Evolutionary conservation across 2,888 invertebrate genomes (phyloP).

Genomic region (Eristalis arbustorum): DNA sequence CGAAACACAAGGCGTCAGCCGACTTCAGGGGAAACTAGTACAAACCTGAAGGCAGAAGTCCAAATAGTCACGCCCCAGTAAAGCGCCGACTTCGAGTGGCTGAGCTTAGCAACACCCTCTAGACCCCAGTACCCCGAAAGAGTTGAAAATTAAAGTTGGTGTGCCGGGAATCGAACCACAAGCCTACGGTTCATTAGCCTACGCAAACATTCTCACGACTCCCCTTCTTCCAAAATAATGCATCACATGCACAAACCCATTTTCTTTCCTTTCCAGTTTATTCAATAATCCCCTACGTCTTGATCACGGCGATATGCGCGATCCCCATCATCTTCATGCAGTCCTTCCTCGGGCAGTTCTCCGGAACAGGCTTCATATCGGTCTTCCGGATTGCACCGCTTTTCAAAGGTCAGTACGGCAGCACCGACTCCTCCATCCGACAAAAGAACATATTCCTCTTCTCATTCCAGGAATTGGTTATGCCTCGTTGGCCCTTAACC

Average conservation of each 20-base stretch:
- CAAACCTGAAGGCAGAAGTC: too few species aligned
- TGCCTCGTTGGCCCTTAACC: constrained; percentile 88
- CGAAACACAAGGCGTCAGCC: too few species aligned
- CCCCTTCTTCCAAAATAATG: too few species aligned
- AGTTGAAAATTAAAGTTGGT: too few species aligned
- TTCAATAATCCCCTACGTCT: constrained; percentile 73
- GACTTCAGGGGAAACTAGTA: too few species aligned
- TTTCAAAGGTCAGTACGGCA: constrained; percentile 8
- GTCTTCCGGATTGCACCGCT: constrained; percentile 84
- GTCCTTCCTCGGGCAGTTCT: constrained; percentile 92
- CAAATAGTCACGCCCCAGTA: too few species aligned
- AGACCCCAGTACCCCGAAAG: too few species aligned
- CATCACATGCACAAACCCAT: not conserved
- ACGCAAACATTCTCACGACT: too few species aligned
- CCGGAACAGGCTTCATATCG: constrained; percentile 90
- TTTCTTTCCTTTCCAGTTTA: constrained; percentile 69
- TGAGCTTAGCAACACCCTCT: too few species aligned
- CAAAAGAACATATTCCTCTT: not conserved
- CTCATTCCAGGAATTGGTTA: constrained; percentile 89
- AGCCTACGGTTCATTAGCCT: too few species aligned
- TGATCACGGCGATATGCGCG: constrained; percentile 89
- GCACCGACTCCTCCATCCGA: not conserved
- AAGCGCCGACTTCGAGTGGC: too few species aligned
- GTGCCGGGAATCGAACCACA: too few species aligned
- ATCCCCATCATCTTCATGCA: constrained; percentile 94